phyloP scores from a whole-genome alignment of 2,113 vertebrate species.

The Canis aureus region DNA sequence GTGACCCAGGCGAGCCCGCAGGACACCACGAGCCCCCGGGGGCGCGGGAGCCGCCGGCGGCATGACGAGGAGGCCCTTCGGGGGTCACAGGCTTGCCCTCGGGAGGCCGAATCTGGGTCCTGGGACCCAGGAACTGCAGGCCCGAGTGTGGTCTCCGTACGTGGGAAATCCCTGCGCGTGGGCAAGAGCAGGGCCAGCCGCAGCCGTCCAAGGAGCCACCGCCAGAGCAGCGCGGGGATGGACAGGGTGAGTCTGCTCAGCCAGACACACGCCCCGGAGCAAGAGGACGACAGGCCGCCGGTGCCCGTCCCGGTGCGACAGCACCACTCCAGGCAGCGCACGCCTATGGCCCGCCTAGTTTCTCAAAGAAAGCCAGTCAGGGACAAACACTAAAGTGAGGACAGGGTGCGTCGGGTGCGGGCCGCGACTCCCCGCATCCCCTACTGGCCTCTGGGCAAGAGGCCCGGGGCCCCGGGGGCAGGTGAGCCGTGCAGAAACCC shows the following conservation, averaged over 20 bases:
- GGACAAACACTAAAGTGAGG: neutral
- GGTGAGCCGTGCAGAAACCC: fast-evolving
- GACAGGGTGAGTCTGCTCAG: too few species aligned
- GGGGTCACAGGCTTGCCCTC: neutral
- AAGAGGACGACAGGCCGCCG: too few species aligned
- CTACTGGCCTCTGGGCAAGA: neutral
- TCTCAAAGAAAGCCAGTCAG: neutral
- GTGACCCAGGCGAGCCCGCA: fast-evolving
- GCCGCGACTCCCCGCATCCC: fast-evolving
- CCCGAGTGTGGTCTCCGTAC: neutral
- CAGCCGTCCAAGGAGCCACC: fast-evolving
- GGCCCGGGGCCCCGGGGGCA: neutral
- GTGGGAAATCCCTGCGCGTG: fast-evolving
- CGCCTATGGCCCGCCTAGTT: fast-evolving
- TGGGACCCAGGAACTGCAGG: too few species aligned
- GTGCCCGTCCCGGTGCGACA: too few species aligned
- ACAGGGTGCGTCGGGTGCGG: fast-evolving
- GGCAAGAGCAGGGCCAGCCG: neutral
- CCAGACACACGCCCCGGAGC: too few species aligned
- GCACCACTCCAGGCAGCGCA: neutral
- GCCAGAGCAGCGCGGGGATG: neutral
- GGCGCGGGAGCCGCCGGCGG: neutral
- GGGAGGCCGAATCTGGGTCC: neutral
- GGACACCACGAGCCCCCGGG: fast-evolving
- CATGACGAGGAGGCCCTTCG: neutral